Evolutionary conservation across 2,888 invertebrate genomes (phyloP), one percentile per base, ranked within the genome.

Genomic region (Drosophila paranaensis): DNA sequence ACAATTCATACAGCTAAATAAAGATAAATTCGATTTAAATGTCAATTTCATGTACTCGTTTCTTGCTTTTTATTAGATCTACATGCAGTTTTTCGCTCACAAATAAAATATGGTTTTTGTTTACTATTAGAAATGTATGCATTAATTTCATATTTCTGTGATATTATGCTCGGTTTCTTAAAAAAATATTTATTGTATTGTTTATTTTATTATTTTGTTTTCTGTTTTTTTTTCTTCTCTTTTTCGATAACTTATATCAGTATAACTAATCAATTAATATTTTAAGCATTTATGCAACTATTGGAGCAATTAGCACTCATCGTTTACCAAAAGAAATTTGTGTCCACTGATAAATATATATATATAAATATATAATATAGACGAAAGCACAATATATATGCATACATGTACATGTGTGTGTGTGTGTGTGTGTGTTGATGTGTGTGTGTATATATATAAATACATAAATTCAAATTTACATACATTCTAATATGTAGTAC

Each of bases 11-110:
- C 55, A 51, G 25, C 39, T 30, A 50, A 50, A 71, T 63, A 67
- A 70, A 64, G 70, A 62, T 25, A 61, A 74, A 67, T 20, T 40
- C 50, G 50, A 58, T 72, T 74, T 63, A 58, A 66, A 53, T 71
- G 45, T 79, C 61, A 63, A 56, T 70, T 70, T 70, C 60, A 62
- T 68, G 70, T 71, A 73, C 66, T 73, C 27, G 8, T 48, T n/a
- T 46, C 3, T 48, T n/a, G 67, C 53, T 68, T 70, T 80, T 89
- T 88, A 86, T 88, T 87, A 87, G 88, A 81, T 89, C 88, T 87
- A 89, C 84, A 81, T 83, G 83, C 77, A 81, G 88, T 84, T 82
- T 86, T 82, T 82, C 84, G 80, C 82, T 90, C 89, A 85, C 81
- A 89, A 90, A 90, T 89, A 81, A 90, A 83, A 89, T 85, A 83